phyloP scores from a whole-genome alignment of 2,888 invertebrate genomes.

The Mayetiola destructor region DNA sequence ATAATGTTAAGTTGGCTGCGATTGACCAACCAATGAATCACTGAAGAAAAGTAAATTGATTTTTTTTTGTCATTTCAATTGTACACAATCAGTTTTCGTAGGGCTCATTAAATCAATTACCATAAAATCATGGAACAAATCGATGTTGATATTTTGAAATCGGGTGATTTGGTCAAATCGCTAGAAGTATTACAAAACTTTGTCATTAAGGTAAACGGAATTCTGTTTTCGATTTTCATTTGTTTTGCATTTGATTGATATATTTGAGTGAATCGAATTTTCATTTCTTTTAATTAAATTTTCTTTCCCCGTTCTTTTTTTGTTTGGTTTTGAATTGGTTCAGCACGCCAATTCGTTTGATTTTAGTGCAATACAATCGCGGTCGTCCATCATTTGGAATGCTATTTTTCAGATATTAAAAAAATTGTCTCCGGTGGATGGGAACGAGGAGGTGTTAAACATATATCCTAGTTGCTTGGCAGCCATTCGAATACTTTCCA shows the following conservation, averaged over 20 bases:
- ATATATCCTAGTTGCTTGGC: conserved; percentile 28
- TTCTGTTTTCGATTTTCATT: not conserved
- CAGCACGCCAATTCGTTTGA: conserved; percentile 31
- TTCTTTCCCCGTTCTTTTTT: not conserved
- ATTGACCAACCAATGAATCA: too few species aligned
- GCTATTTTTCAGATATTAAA: conserved; percentile 28
- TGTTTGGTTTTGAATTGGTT: not conserved
- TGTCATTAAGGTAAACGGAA: conserved; percentile 26
- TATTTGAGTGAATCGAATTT: too few species aligned
- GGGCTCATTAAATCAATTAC: too few species aligned
- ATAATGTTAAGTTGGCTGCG: too few species aligned
- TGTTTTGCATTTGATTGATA: too few species aligned
- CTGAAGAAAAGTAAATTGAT: too few species aligned
- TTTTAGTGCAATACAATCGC: conserved; percentile 29
- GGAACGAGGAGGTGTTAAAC: not conserved
- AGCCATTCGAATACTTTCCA: conserved; percentile 41
- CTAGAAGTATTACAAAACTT: conserved; percentile 26
- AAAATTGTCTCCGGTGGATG: not conserved
- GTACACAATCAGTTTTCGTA: too few species aligned
- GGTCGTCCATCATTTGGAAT: conserved; percentile 32
- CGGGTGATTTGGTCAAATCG: conserved; percentile 25
- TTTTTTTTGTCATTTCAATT: too few species aligned
- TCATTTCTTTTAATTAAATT: not conserved
- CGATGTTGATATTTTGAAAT: conserved; percentile 26
- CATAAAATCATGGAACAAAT: conserved; percentile 26